These are phyloP conservation scores for Perdita meconis DNA, from an alignment of 2,888 invertebrate genomes.

Conservation along the genomic window DNA sequence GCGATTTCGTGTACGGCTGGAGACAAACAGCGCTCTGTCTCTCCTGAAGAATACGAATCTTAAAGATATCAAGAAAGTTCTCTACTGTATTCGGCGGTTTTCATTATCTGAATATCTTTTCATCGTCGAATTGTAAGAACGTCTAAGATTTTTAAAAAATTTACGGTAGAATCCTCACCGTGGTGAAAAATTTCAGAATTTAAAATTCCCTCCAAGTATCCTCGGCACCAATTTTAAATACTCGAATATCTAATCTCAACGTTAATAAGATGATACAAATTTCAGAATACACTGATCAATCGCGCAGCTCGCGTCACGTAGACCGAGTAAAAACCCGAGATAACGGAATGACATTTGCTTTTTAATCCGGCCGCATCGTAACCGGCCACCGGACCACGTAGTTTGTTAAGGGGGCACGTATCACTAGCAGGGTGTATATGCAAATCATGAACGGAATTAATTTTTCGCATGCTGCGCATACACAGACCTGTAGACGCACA, in stretches of 20 bases:
- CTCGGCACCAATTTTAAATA: no score
- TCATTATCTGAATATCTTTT: not conserved
- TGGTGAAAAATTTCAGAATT: no score
- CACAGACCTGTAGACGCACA: slow-evolving; percentile 32
- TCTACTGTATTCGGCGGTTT: no score
- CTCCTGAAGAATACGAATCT: slow-evolving; percentile 1
- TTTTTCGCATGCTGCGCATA: slow-evolving; percentile 69
- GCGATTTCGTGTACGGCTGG: slow-evolving; percentile 60
- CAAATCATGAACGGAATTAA: slow-evolving; percentile 67
- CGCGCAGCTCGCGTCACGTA: not conserved
- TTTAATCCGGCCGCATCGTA: slow-evolving; percentile 37
- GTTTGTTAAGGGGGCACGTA: slow-evolving; percentile 49
- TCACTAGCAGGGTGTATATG: slow-evolving; percentile 63
- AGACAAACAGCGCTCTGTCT: slow-evolving; percentile 46
- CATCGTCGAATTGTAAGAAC: not conserved
- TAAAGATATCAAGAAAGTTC: not conserved
- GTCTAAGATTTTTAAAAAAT: no score
- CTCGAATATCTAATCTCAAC: no score
- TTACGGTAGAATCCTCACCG: no score
- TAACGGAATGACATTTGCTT: slow-evolving; percentile 33
- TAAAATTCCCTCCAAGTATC: no score
- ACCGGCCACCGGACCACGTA: slow-evolving; percentile 8
- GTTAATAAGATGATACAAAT: no score
- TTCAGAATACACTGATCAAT: not conserved
- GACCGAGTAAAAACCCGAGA: slow-evolving; percentile 2